Percentiles rank a stretch among this genome's conserved stretches.
phyloP scores from a whole-genome alignment of 1,140 invertebrate species.

The Leptopilina clavipes region DNA sequence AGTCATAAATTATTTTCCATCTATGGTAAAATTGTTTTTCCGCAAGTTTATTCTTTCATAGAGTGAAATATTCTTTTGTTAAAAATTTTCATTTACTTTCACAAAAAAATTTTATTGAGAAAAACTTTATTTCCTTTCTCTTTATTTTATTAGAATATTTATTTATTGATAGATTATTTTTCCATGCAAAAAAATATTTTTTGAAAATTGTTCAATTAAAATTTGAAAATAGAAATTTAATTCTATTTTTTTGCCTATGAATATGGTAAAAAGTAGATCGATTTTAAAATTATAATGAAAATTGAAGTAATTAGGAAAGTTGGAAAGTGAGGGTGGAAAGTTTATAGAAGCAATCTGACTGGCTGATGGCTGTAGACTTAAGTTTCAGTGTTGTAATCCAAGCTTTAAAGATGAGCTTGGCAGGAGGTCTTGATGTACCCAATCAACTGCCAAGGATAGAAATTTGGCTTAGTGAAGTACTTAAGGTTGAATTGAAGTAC shows the following conservation, averaged over 20 bases:
- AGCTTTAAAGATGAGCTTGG: constrained; percentile 29
- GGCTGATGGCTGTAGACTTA: constrained; percentile 19
- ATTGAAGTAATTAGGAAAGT: constrained; percentile 27
- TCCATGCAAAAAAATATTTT: too few species aligned
- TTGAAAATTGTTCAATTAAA: too few species aligned
- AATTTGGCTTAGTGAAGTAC: neutral
- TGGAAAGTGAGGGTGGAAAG: neutral
- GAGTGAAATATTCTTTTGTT: too few species aligned
- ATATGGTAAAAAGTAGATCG: neutral
- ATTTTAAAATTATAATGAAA: constrained; percentile 10
- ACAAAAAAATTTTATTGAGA: too few species aligned
- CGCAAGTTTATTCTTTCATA: too few species aligned
- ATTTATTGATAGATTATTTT: too few species aligned
- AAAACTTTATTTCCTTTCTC: too few species aligned
- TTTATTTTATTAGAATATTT: too few species aligned
- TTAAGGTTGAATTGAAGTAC: constrained; percentile 4
- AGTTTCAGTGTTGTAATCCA: constrained; percentile 25
- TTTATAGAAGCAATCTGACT: constrained; percentile 30
- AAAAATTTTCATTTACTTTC: too few species aligned
- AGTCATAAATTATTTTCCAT: too few species aligned
- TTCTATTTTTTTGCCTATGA: neutral
- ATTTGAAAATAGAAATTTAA: too few species aligned
- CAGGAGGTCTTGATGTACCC: constrained; percentile 17
- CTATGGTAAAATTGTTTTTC: too few species aligned
- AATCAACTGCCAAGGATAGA: constrained; percentile 20